Evolutionary conservation across 2,888 invertebrate species (phyloP), one percentile per base, ranked within the genome.

Genomic region (Sminthurides aquaticus): DNA sequence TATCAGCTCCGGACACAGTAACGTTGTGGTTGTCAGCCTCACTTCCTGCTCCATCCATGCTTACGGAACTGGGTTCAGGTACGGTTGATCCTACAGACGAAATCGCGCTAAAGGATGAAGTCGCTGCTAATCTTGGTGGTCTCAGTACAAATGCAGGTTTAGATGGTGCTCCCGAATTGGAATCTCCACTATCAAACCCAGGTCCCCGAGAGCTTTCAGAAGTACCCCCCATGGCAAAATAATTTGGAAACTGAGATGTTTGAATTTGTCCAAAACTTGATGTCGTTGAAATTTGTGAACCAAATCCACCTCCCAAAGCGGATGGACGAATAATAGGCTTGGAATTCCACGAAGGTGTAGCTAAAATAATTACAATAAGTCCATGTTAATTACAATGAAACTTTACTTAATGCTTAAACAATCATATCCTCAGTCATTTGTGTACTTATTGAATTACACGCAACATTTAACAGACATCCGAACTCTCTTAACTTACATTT

Each of bases 281-380:
- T 8, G 52, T 20, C 8, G 52, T 20, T 18, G 52, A 52, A 52
- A 20, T 52, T 52, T 8, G 20, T 20, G 43, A 15, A 24, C 27
- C 20, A 24, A 20, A 3, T 25, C 43, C 34, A 20, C 49, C 48
- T 15, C 60, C 60, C n/a, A 60, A 60, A 58, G 52, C 52, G 20
- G 65, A 65, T n/a, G 65, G 65, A 43, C 65, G 61, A 58, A 65
- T 65, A 49, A 65, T 65, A 5, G 65, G 65, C 28, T 58, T 29
- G 2, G 56, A 59, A 27, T 56, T 64, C 60, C 59, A 64, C 15
- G 43, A 5, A 11, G 43, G 15, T 5, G 43, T 34, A 34, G 43
- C 43, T 34, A 34, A n/a, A n/a, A n/a, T n/a, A n/a, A n/a, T n/a
- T n/a, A n/a, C n/a, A n/a, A n/a, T n/a, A n/a, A n/a, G n/a, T n/a